A percentile compares a stretch with the other conserved stretches of the same genome.
These are phyloP conservation scores for Chrysopa pallens DNA, from an alignment of 1,140 invertebrate species.

Conservation along the genomic window DNA sequence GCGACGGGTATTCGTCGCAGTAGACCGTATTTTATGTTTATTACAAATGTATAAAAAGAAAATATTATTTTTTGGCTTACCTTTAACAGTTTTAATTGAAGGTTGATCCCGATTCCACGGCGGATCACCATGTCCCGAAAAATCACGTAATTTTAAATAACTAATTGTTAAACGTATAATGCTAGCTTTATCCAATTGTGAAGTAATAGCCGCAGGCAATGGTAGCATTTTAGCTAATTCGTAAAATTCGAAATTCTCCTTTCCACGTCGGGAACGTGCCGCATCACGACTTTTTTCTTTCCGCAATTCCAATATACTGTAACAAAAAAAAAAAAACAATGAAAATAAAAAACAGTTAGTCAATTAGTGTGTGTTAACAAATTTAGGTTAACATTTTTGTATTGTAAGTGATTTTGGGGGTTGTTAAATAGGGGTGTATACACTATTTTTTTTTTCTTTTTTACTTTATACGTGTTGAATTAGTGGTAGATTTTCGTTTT, in stretches of 20 bases:
- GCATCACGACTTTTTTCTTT: conserved; percentile 96
- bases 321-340: conserved; percentile 23
- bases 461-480: not conserved
- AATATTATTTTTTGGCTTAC: conserved; percentile 30
- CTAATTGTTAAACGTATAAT: conserved; percentile 96
- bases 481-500: not conserved
- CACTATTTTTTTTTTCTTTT: too few species aligned
- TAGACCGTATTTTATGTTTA: too few species aligned
- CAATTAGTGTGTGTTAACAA: conserved; percentile 1
- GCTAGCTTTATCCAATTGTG: conserved; percentile 95
- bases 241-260: conserved; percentile 98
- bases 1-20: too few species aligned
- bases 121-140: conserved; percentile 86
- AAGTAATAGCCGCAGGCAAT: conserved; percentile 88
- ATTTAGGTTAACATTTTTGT: not conserved
- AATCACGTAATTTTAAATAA: conserved; percentile 89
- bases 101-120: conserved; percentile 73
- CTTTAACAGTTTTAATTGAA: conserved; percentile 67
- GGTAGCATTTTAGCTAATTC: conserved; percentile 96
- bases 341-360: conserved; percentile 1
- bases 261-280: conserved; percentile 80
- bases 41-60: too few species aligned
- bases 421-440: too few species aligned
- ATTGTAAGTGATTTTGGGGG: too few species aligned
- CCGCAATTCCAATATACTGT: conserved; percentile 86